Percentiles rank a stretch among this genome's conserved stretches.
Evolutionary conservation across 2,113 vertebrate genomes (phyloP).

Genomic region (Plestiodon gilberti): DNA sequence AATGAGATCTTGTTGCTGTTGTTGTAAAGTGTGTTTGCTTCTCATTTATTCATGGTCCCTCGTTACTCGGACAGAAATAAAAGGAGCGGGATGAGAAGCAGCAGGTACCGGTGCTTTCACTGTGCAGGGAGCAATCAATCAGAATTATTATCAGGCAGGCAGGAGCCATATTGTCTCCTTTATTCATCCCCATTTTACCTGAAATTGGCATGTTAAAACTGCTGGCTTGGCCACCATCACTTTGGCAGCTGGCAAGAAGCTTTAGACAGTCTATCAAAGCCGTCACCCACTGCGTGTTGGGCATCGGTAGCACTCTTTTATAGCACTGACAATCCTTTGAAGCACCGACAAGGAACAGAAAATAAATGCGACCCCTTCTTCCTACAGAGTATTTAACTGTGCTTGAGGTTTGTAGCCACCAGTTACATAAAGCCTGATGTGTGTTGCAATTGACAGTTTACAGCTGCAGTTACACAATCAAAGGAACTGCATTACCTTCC

Average conservation of each 20-base stretch:
- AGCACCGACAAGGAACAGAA: not conserved
- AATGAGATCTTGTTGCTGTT: not conserved
- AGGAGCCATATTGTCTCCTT: not conserved
- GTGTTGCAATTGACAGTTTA: slow-evolving; percentile 5
- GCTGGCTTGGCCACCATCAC: not conserved
- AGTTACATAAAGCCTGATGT: not conserved
- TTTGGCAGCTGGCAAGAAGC: not conserved
- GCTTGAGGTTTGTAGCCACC: not conserved
- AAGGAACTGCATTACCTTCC: not conserved
- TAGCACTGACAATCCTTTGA: not conserved
- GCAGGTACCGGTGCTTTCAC: not conserved
- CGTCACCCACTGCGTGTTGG: not conserved
- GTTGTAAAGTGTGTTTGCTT: not conserved
- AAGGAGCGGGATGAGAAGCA: not conserved
- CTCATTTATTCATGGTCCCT: not conserved
- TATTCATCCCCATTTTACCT: slow-evolving; percentile 14
- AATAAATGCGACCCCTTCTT: not conserved
- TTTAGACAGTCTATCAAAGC: not conserved
- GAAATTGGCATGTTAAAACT: not conserved
- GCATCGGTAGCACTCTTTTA: not conserved
- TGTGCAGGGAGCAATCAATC: not conserved
- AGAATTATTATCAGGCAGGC: not conserved
- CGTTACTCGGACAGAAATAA: not conserved
- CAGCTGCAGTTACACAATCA: not conserved
- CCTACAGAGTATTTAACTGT: not conserved